Base-by-base conservation (phyloP, 2,113 vertebrate genomes). In the Lasiurus borealis region DNA sequence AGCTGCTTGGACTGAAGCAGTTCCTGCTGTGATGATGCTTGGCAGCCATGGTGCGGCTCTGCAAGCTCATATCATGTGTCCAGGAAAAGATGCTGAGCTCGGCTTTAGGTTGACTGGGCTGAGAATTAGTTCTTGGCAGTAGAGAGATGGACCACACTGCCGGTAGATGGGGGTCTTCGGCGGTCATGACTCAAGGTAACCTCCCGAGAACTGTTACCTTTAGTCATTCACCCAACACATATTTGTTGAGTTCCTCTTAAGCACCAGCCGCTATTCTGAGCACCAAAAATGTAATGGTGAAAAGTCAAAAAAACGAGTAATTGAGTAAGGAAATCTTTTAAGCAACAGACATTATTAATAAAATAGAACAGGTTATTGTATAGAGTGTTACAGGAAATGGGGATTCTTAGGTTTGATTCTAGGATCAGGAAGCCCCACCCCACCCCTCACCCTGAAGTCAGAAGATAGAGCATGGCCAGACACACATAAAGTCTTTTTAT, bases 41-140 rank as follows among this genome's bases (percentile, higher is more conserved):
- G 59, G 14, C 8, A 76, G 62, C 83, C 85, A 69, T 78, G 64
- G 18, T 27, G 29, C 57, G 7, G 23, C 36, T 90, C 82, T 50
- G 21, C 71, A 90, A 86, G 48, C 66, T 94, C 15, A 52, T 23
- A 6, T 84, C 5, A 64, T 36, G 29, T 69, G 25, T 82, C n/a
- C 59, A 71, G 59, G n/a, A 75, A 57, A 80, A 73, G 44, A 16
- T 36, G 8, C 21, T 36, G 8, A 44, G 15, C 83, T 72, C n/a
- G 3, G 50, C 94, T 83, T 83, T 19, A 80, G 40, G 40, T 87
- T 78, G 94, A 6, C 64, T 80, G 71, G 18, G 18, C 71, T 82
- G 87, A 91, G 44, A 88, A 85, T 57, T 23, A 46, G 46, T 96
- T 90, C 78, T 46, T 88, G 16, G 21, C 48, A 36, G 27, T 29